phyloP scores from a whole-genome alignment of 2,113 vertebrate genomes.

The Mirounga angustirostris region DNA sequence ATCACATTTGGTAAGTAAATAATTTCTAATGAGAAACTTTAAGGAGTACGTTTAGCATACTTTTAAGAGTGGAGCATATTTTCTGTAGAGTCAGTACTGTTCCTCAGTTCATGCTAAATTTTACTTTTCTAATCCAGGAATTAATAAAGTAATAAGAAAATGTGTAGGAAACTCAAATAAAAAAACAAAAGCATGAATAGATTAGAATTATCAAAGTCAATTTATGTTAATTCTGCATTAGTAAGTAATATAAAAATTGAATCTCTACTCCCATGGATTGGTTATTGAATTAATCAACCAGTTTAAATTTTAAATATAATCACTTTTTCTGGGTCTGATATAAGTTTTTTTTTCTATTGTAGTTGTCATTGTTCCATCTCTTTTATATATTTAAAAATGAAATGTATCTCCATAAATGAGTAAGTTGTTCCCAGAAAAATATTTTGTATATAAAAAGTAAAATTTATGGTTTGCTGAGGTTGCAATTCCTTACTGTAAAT shows the following conservation, averaged over 20 bases:
- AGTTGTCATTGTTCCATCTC: conserved; percentile 26
- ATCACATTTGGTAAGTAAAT: conserved; percentile 82
- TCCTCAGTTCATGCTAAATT: conserved; percentile 6
- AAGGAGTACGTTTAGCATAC: conserved; percentile 63
- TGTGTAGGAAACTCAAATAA: background rate
- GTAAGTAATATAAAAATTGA: background rate
- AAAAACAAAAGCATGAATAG: background rate
- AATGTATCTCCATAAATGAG: conserved; percentile 76
- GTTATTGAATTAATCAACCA: conserved; percentile 8
- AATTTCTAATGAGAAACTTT: conserved; percentile 83
- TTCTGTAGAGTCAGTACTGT: background rate
- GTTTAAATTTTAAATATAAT: conserved; percentile 61
- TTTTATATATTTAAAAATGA: conserved; percentile 56
- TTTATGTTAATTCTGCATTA: conserved; percentile 51
- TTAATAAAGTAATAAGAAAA: background rate
- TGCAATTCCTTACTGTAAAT: conserved; percentile 59
- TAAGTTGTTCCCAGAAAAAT: conserved; percentile 61
- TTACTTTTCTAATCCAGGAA: conserved; percentile 44
- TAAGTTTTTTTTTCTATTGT: background rate
- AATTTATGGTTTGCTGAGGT: conserved; percentile 78
- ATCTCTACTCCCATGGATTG: background rate
- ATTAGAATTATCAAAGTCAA: background rate
- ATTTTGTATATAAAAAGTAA: conserved; percentile 63
- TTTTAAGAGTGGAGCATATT: conserved; percentile 62
- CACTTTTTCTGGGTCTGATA: background rate